phyloP scores from a whole-genome alignment of 2,797 vertebrate genomes.

The Gallinago stenura region DNA sequence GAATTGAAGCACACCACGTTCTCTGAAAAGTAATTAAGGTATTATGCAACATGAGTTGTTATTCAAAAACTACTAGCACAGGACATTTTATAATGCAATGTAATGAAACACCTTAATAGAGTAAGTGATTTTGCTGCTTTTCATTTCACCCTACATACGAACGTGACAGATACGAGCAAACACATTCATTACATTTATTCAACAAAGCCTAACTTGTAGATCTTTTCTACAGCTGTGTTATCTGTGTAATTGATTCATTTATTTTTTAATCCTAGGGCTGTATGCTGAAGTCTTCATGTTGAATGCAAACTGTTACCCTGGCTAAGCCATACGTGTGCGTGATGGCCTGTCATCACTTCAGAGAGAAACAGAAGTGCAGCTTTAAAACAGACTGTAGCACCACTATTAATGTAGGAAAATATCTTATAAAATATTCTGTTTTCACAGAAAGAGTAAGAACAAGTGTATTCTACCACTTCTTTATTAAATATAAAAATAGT shows the following conservation, averaged over 20 bases:
- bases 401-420: neutral
- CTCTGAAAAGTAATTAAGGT: constrained; percentile 10
- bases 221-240: neutral
- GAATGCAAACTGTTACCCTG: neutral
- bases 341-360: neutral
- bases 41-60: neutral
- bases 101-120: neutral
- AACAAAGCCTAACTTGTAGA: neutral
- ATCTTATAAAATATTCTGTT: neutral
- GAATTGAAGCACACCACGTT: neutral
- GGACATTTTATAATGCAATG: neutral
- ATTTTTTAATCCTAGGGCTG: neutral
- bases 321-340: neutral
- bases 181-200: neutral
- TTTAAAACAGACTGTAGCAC: neutral
- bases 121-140: neutral
- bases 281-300: neutral
- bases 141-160: neutral
- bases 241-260: neutral
- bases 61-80: neutral
- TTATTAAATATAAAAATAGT: neutral
- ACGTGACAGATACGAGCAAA: neutral
- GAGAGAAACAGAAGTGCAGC: neutral
- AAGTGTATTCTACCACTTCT: neutral
- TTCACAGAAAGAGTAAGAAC: neutral